Evolutionary conservation across 2,797 vertebrate genomes (phyloP), one percentile per base, ranked within the genome.

Genomic region (Myoxocephalus aenaeus): DNA sequence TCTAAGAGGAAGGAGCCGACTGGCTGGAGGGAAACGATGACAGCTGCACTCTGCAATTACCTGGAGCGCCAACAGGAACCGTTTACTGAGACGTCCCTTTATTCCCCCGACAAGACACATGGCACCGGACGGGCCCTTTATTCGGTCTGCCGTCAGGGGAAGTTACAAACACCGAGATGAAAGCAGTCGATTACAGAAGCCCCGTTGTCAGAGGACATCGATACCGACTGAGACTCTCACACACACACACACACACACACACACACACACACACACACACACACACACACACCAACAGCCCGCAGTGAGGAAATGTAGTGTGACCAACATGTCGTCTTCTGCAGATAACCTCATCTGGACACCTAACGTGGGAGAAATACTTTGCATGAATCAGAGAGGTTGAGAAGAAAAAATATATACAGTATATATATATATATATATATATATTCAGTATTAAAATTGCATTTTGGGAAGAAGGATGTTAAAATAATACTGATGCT

Each of bases 31-130:
- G 65, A 78, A 78, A 71, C 71, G 68, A 46, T 66, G 68, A 75
- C 72, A 78, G 79, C 70, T 67, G 29, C 57, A 3, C 66, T 50
- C 50, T 1, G 51, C 59, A 69, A 78, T 84, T 80, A 84, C 74
- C 77, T 77, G 67, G 6, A 66, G 74, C 68, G 65, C 77, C 71
- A 80, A 82, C 79, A 74, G 54, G 51, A 82, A 78, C 42, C 76
- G 73, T 83, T 80, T 77, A 57, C 65, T 4, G 11, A 51, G 14
- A 62, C 18, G 5, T n/a, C 32, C 63, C 72, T 65, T 89, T 84
- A 85, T 76, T 54, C 51, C 62, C 57, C 34, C 67, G 80, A 67
- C 75, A 66, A 40, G 36, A 38, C 22, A 22, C 46, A 36, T 27
- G 32, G 22, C 14, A 29, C 69, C 15, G 68, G 70, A 79, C 65